These are phyloP conservation scores for Sebastes schlegelii DNA, from an alignment of 2,113 vertebrate genomes.

Conservation along the genomic window DNA sequence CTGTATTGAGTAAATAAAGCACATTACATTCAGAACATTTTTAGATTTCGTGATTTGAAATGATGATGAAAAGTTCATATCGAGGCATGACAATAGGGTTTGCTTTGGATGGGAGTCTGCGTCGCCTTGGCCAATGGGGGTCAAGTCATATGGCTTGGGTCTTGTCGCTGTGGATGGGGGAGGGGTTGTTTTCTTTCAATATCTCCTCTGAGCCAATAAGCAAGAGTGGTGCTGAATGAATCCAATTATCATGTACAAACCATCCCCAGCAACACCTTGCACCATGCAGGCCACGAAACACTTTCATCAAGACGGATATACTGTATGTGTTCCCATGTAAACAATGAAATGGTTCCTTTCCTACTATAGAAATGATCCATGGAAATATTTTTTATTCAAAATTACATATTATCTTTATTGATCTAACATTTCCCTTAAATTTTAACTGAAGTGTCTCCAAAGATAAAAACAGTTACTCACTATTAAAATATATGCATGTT, in stretches of 20 bases:
- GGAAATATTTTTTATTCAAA: too few species aligned
- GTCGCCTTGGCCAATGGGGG: conserved; percentile 60
- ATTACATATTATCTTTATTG: background rate
- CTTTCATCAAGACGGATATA: conserved; percentile 7
- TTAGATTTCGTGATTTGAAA: background rate
- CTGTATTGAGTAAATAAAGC: background rate
- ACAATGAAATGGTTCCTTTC: background rate
- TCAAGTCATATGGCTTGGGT: conserved; percentile 73
- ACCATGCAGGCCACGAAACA: conserved; percentile 17
- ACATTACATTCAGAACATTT: background rate
- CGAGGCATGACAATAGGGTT: conserved; percentile 41
- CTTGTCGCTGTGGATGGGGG: conserved; percentile 58
- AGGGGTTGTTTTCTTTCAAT: conserved; percentile 81
- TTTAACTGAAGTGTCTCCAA: background rate
- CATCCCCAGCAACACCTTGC: conserved; percentile 34
- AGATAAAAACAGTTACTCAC: background rate
- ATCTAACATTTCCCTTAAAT: background rate
- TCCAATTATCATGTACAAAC: conserved; percentile 73
- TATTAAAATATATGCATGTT: background rate
- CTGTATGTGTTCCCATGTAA: background rate
- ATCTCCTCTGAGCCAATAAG: conserved; percentile 79
- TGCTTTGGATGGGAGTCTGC: conserved; percentile 21
- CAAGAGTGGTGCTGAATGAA: conserved; percentile 70
- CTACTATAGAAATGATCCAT: background rate
- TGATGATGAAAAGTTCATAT: conserved; percentile 14